Conservation (phyloP, 2,113 vertebrate species). For the Ceyx cyanopectus region DNA sequence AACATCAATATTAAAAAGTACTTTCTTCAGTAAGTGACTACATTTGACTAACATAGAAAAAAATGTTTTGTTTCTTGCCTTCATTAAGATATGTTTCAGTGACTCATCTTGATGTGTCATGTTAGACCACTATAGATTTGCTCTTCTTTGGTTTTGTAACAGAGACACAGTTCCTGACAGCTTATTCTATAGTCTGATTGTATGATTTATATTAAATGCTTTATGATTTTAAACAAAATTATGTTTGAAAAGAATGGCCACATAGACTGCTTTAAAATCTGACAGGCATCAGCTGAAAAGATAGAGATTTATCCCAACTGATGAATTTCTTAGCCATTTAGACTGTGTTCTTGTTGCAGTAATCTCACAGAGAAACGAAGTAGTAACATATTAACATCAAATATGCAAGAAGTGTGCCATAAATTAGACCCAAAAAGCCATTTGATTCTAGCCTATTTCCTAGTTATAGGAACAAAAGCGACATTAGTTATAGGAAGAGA, state of each 20-base stretch:
- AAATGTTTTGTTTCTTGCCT: slow-evolving; percentile 50
- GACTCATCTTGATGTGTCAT: neutral
- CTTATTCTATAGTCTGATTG: neutral
- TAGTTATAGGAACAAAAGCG: neutral
- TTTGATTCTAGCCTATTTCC: neutral
- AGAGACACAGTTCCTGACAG: neutral
- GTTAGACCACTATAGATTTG: neutral
- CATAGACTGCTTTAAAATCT: neutral
- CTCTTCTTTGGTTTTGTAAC: neutral
- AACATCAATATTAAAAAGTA: slow-evolving; percentile 53
- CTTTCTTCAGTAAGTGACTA: slow-evolving; percentile 64
- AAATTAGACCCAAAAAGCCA: neutral
- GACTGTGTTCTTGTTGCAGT: neutral
- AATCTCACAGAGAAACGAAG: neutral
- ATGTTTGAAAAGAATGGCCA: neutral
- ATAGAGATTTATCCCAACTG: neutral
- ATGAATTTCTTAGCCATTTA: neutral
- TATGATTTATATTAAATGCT: neutral
- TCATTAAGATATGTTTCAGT: slow-evolving; percentile 41
- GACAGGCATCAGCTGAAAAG: neutral
- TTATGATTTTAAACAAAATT: neutral
- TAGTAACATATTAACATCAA: neutral
- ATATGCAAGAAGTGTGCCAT: neutral
- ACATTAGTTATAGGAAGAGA: neutral
- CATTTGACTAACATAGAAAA: slow-evolving; percentile 56